These are phyloP conservation scores for Bombus pyrosoma DNA, from an alignment of 1,140 invertebrate genomes.

Conservation along the genomic window DNA sequence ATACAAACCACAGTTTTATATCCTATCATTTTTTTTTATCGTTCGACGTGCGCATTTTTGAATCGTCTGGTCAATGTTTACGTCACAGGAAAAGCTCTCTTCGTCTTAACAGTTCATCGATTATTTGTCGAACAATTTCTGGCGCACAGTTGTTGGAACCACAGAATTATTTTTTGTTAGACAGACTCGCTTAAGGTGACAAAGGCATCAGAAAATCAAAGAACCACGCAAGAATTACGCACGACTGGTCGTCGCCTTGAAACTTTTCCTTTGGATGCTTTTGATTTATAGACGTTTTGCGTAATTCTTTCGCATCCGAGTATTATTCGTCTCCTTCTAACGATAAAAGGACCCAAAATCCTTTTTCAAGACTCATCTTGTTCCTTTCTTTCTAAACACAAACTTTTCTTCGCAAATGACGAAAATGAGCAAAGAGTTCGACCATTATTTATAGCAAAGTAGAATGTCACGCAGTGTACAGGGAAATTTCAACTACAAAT, in stretches of 20 bases:
- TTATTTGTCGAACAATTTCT: slow-evolving; percentile 16
- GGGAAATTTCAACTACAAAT: no score
- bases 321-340: no score
- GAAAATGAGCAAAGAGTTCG: neutral
- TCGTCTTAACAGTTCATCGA: neutral
- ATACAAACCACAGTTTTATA: neutral
- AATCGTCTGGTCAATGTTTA: neutral
- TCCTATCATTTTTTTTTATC: neutral
- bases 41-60: no score
- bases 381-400: neutral
- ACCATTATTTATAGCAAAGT: neutral
- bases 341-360: no score
- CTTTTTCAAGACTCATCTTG: neutral
- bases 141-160: neutral
- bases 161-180: neutral
- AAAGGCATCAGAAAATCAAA: neutral
- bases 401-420: neutral
- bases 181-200: neutral
- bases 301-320: neutral
- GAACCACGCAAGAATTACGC: neutral
- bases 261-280: neutral
- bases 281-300: neutral
- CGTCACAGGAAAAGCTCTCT: neutral
- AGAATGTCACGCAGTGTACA: neutral
- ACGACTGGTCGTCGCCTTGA: neutral